Conservation (phyloP, 2,113 vertebrate species). For the Harpagus bidentatus region DNA sequence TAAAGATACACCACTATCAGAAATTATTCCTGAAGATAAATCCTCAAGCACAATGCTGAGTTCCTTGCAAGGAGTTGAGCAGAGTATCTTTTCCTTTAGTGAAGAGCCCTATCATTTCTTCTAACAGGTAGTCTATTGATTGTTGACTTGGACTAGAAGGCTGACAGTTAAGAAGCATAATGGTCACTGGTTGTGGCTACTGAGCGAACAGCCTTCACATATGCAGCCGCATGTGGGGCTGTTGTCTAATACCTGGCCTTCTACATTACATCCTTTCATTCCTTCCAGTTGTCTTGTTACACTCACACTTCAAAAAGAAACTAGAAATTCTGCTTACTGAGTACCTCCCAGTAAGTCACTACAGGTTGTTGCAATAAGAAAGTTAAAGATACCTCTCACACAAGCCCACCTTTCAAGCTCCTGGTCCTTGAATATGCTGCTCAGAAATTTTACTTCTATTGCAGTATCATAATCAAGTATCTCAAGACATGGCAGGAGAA, state of each 20-base stretch:
- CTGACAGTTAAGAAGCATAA: neutral
- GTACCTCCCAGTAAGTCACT: neutral
- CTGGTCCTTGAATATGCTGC: neutral
- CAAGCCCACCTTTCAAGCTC: neutral
- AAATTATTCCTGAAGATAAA: neutral
- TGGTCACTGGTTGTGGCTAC: fast-evolving
- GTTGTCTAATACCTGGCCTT: neutral
- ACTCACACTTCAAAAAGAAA: neutral
- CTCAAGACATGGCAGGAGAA: neutral
- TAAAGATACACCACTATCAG: neutral
- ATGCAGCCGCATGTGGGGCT: neutral
- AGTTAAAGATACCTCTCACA: neutral
- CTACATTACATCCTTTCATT: neutral
- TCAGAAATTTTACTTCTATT: neutral
- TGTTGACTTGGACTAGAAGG: neutral
- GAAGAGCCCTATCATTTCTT: neutral
- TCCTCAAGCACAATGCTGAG: neutral
- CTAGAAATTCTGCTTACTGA: neutral
- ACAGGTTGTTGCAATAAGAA: neutral
- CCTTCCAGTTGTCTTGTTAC: neutral
- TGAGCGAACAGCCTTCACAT: neutral
- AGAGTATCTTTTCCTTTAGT: neutral
- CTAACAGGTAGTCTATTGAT: neutral
- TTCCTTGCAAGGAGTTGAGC: neutral
- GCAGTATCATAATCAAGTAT: neutral